Evolutionary conservation across 2,797 vertebrate genomes (phyloP), one percentile per base, ranked within the genome.

Genomic region (Phataginus tricuspis): DNA sequence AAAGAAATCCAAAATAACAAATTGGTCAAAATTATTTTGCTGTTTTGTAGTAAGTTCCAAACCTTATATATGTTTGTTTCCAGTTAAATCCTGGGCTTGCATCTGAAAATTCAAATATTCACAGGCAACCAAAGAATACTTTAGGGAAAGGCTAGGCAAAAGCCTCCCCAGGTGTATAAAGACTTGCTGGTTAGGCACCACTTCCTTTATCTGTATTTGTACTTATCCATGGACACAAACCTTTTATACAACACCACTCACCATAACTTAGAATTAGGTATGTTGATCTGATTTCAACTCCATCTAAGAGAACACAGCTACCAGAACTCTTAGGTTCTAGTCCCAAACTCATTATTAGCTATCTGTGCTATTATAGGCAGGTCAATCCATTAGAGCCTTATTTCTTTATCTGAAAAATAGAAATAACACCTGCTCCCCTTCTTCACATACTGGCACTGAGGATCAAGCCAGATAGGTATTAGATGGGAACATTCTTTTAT

Each of bases 371-470:
- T 77, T 63, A 55, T 13, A 79, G 29, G 10, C 39, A 87, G 19
- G 23, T 37, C 51, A 69, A 37, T 15, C 49, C 80, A 59, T 85
- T 64, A 7, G 23, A 87, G 13, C 53, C 64, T 75, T 85, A n/a
- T 31, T 93, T 77, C 53, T 91, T 80, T 31, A 90, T 92, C 64
- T 90, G 34, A 95, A 92, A 92, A 90, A 51, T 31, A 85, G 78
- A 69, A 83, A n/a, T n/a, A 85, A 13, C 59, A 64, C 61, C 45
- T 87, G 49, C 16, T 5, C 13, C 6, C 63, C 12, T 79, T 83
- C 11, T 86, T 87, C 53, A 87, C 15, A 12, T 25, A 16, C 53
- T 66, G 57, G 77, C 57, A 63, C 45, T 79, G 57, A 68, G 45
- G 77, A 88, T 74, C 59, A 88, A 59, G 55, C 23, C 53, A 77